These are phyloP conservation scores for Pinctada fucata DNA, from an alignment of 2,888 invertebrate species.

Conservation along the genomic window DNA sequence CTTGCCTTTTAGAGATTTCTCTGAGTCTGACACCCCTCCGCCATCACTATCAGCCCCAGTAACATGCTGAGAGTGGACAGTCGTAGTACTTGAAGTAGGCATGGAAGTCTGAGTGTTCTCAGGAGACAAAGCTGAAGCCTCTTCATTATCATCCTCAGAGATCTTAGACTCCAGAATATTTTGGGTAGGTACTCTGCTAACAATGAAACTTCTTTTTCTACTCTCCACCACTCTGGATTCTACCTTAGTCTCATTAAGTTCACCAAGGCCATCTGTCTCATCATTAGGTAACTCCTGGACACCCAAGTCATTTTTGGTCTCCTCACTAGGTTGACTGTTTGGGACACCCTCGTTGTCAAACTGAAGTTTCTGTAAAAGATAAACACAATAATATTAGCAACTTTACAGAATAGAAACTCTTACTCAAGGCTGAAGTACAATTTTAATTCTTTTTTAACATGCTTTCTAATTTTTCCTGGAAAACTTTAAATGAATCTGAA, in stretches of 20 bases:
- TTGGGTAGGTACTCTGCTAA: conserved; percentile 59
- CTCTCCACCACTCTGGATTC: conserved; percentile 60
- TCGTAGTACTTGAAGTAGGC: conserved; percentile 37
- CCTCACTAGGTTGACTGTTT: conserved; percentile 35
- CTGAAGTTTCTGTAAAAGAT: conserved; percentile 54
- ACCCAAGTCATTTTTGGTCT: conserved; percentile 46
- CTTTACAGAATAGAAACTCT: not conserved
- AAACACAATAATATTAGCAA: not conserved
- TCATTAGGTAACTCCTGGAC: conserved; percentile 48
- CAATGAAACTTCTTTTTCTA: conserved; percentile 63
- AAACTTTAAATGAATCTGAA: too few species aligned
- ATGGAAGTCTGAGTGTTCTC: conserved; percentile 45
- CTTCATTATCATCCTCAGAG: conserved; percentile 64
- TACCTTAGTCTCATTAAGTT: conserved; percentile 32
- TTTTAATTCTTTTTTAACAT: not conserved
- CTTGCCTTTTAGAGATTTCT: conserved; percentile 50
- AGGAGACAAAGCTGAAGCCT: conserved; percentile 47
- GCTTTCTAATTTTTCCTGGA: too few species aligned
- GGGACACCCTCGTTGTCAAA: conserved; percentile 50
- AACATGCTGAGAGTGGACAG: conserved; percentile 29
- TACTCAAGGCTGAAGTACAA: not conserved
- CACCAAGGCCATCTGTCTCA: conserved; percentile 42
- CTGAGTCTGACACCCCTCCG: conserved; percentile 49
- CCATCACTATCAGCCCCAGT: conserved; percentile 43
- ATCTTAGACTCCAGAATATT: conserved; percentile 58